Percentiles rank a stretch among this genome's conserved stretches.
Evolutionary conservation across 2,797 vertebrate genomes (phyloP).

Genomic region (Vultur gryphus): DNA sequence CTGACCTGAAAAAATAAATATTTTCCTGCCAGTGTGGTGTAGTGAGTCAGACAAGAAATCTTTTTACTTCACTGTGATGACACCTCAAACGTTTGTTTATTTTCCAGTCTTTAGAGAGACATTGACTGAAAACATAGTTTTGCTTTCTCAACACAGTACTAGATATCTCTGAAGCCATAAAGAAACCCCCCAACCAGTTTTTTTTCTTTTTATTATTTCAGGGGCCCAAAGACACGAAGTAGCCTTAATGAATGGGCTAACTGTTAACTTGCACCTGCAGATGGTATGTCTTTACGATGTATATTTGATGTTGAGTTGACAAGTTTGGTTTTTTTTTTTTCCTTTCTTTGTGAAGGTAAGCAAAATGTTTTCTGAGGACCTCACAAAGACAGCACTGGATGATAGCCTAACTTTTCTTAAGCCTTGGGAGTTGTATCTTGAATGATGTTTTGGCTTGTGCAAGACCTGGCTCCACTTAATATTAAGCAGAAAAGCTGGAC

Average conservation of each 20-base stretch:
- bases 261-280: constrained; percentile 91
- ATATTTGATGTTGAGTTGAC: constrained; percentile 10
- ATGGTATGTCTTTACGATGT: constrained; percentile 77
- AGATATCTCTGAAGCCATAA: background rate
- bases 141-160: background rate
- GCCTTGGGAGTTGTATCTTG: background rate
- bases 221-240: constrained; percentile 87
- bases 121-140: background rate
- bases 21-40: constrained; percentile 21
- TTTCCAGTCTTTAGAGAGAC: constrained; percentile 7
- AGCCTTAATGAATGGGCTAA: constrained; percentile 92
- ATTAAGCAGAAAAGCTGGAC: background rate
- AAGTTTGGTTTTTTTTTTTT: background rate
- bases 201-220: constrained; percentile 56
- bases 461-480: background rate
- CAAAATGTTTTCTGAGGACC: background rate
- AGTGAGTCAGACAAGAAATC: constrained; percentile 33
- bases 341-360: constrained; percentile 27
- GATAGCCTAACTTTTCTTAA: background rate
- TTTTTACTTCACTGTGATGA: constrained; percentile 37
- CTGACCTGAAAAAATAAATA: constrained; percentile 63
- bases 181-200: background rate
- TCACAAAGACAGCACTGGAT: background rate
- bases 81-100: constrained; percentile 35
- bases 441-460: background rate